Evolutionary conservation across 2,888 invertebrate genomes (phyloP), one percentile per base, ranked within the genome.

Genomic region (Dichetophora obliterata): DNA sequence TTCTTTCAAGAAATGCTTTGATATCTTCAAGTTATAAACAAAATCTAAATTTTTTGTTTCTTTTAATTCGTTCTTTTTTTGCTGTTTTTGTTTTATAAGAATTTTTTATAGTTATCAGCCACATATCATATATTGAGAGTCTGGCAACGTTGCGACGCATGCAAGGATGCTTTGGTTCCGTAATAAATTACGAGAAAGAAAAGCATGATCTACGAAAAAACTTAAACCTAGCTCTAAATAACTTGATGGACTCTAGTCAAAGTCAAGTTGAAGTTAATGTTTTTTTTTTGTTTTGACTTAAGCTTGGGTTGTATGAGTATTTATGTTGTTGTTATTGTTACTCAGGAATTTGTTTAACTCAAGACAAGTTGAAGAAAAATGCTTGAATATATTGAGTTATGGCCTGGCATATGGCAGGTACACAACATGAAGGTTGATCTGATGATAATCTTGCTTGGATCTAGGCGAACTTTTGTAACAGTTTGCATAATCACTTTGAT

Each of bases 381-480:
- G 16, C 16, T 22, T 43, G 27, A 85, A 87, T 87, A 86, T 87
- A 87, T 87, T 87, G 88, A 85, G 85, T 87, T 86, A 86, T 86
- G 83, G 85, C 85, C 84, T 82, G 83, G 84, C 82, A 85, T 85
- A 83, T 87, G 87, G 86, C 87, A 86, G 86, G 87, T 86, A 87
- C 87, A 87, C 43, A 43, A 43, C 14, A 43, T 43, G 43, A 43
- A 43, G 43, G 43, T 43, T 43, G 43, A 43, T 43, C 43, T 43
- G 43, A 43, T 43, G 37, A 37, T 37, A 14, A 43, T 43, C 43
- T 6, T 43, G 11, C 3, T 43, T 43, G 43, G 4, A 43, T 43
- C 43, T 43, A 43, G 43, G 11, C 43, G 6, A 43, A 43, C 43
- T 43, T 14, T 43, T 43, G 43, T 43, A 43, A 43, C 43, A 43